phyloP scores from a whole-genome alignment of 2,113 vertebrate genomes.

The Alosa alosa region DNA sequence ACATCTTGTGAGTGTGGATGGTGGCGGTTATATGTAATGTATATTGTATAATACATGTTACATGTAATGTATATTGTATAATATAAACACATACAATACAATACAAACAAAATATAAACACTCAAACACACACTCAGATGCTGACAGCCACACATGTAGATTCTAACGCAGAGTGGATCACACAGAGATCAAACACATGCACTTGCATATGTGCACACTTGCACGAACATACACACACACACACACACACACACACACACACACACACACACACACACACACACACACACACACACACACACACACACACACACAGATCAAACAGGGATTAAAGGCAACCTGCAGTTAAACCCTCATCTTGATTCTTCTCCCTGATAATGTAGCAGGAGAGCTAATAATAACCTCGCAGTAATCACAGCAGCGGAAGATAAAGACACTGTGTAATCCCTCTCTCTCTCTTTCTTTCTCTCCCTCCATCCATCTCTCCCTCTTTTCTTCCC shows the following conservation, averaged over 20 bases:
- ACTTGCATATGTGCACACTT: no score
- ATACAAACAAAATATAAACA: not conserved
- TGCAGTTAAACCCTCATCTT: slow-evolving; percentile 3
- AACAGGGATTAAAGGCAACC: not conserved
- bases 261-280: not conserved
- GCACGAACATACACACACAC: not conserved
- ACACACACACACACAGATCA: not conserved
- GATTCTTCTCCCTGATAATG: slow-evolving; percentile 45
- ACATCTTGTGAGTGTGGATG: no score
- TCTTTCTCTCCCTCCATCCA: slow-evolving; percentile 11
- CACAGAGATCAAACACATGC: not conserved
- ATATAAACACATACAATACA: not conserved
- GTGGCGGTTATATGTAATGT: no score
- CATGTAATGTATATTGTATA: not conserved
- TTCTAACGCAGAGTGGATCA: no score
- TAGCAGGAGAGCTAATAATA: slow-evolving; percentile 60
- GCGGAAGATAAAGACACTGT: slow-evolving; percentile 60
- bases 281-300: slow-evolving; percentile 19
- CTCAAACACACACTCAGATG: slow-evolving; percentile 4
- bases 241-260: slow-evolving; percentile 12
- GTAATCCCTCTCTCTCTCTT: slow-evolving; percentile 32
- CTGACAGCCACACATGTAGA: not conserved
- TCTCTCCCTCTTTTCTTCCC: not conserved
- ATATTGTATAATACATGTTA: not conserved
- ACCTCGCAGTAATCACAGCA: slow-evolving; percentile 59